phyloP scores from a whole-genome alignment of 1,140 invertebrate genomes.

The Papilio dardanus region DNA sequence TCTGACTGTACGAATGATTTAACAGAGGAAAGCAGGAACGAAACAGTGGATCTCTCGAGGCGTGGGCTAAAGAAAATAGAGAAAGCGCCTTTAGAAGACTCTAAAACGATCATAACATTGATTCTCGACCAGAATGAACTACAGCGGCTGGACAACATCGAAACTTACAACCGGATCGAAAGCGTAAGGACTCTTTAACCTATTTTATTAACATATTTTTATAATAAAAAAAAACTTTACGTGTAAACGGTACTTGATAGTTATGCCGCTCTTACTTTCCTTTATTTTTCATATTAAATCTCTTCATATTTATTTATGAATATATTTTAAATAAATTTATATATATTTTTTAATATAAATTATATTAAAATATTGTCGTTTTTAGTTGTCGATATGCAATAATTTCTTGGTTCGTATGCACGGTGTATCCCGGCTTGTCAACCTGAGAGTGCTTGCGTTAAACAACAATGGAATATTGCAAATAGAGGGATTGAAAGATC shows the following conservation, averaged over 20 bases:
- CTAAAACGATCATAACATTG: constrained; percentile 87
- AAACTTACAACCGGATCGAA: constrained; percentile 90
- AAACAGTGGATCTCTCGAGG: constrained; percentile 85
- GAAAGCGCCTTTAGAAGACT: constrained; percentile 85
- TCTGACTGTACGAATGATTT: constrained; percentile 40
- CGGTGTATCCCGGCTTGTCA: constrained; percentile 90
- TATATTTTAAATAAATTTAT: background rate
- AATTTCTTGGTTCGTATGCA: constrained; percentile 94
- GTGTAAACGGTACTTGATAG: background rate
- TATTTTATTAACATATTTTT: constrained; percentile 35
- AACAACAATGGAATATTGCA: constrained; percentile 93
- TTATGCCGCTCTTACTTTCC: background rate
- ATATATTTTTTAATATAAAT: background rate
- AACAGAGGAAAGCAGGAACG: constrained; percentile 69
- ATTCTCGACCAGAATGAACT: constrained; percentile 94
- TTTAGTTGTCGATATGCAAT: constrained; percentile 91
- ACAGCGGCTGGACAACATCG: constrained; percentile 93
- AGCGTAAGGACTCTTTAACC: constrained; percentile 84
- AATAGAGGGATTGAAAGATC: constrained; percentile 94
- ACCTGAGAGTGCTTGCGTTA: constrained; percentile 91
- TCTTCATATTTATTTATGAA: too few species aligned
- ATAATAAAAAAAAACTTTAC: background rate
- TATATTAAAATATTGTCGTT: constrained; percentile 43
- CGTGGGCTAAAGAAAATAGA: constrained; percentile 89
- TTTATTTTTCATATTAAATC: background rate